Base-by-base conservation (phyloP, 2,888 invertebrate species). In the Byasa hedistus region DNA sequence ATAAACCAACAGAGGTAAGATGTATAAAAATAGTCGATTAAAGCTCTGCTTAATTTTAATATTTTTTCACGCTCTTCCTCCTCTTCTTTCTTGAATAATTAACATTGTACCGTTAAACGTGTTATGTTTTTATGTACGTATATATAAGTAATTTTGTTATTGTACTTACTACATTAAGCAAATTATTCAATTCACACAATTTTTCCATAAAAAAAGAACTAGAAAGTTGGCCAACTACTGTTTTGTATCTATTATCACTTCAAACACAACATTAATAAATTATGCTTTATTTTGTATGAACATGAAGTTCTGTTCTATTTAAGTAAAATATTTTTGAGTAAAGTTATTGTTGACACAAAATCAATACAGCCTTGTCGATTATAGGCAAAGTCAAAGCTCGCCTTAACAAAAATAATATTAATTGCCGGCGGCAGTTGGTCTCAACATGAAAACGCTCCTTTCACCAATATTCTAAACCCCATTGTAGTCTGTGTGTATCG, bases 1-100 rank as follows among this genome's bases (percentile, higher is more conserved):
- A 91, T 79, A 91, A 91, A 73, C 91, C 91, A 60, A 87, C 84
- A 66, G 91, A 91, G 91, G 91, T 91, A 83, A 91, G 89, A 75
- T 74, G 79, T 74, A 76, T 76, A 68, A 55, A 69, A 66, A 70
- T 64, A 72, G 68, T 39, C 10, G 39, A 15, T 36, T 36, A n/a
- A n/a, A n/a, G n/a, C n/a, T n/a, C n/a, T n/a, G n/a, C n/a, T n/a
- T n/a, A n/a, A n/a, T n/a, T n/a, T n/a, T n/a, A n/a, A n/a, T n/a
- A n/a, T n/a, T n/a, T n/a, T n/a, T 10, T 32, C 10, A 10, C 32
- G 39, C 39, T 39, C 15, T 39, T 39, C 12, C 39, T 39, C 15
- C 39, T 39, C 39, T 15, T 15, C 39, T 39, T 39, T 39, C 3
- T 39, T 12, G 39, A 12, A 15, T 39, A 17, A 15, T 39, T 39